A percentile compares a stretch with the other conserved stretches of the same genome.
These are phyloP conservation scores for Gobio gobio DNA, from an alignment of 2,113 vertebrate species.

Conservation along the genomic window DNA sequence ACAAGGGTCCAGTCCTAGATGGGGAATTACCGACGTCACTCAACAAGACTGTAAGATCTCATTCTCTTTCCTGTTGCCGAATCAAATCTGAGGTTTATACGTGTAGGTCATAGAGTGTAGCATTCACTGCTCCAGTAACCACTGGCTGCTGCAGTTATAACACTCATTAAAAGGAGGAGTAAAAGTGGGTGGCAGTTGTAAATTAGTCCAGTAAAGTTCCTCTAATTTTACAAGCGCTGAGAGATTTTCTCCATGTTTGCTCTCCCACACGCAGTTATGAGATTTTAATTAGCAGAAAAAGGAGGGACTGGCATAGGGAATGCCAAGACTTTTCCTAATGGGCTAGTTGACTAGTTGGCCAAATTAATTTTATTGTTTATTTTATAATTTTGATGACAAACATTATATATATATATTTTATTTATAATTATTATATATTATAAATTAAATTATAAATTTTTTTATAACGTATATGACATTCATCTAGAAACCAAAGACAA, in stretches of 20 bases:
- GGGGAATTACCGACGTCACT: slow-evolving; percentile 82
- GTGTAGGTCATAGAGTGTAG: not conserved
- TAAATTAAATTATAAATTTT: too few relatives aligned
- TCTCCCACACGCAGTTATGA: slow-evolving; percentile 64
- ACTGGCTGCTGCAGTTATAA: not conserved
- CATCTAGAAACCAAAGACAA: not conserved
- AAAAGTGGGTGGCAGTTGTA: slow-evolving; percentile 66
- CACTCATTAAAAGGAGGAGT: not conserved
- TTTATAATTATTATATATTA: too few relatives aligned
- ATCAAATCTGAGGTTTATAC: not conserved
- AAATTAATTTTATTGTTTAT: not conserved
- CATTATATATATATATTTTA: too few relatives aligned
- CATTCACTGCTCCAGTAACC: not conserved
- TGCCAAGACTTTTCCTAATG: not conserved
- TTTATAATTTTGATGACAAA: not conserved
- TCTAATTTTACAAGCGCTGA: slow-evolving; percentile 46
- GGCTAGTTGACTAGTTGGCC: not conserved
- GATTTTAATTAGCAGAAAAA: not conserved
- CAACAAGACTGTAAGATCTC: slow-evolving; percentile 85
- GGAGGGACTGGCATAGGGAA: not conserved
- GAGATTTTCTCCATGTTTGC: slow-evolving; percentile 42
- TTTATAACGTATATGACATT: not conserved
- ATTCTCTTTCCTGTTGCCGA: not conserved
- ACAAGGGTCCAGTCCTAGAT: slow-evolving; percentile 89
- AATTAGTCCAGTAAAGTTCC: slow-evolving; percentile 59